A percentile compares a stretch with the other conserved stretches of the same genome.
These are phyloP conservation scores for Epirrita christyi DNA, from an alignment of 2,888 invertebrate genomes.

Conservation along the genomic window DNA sequence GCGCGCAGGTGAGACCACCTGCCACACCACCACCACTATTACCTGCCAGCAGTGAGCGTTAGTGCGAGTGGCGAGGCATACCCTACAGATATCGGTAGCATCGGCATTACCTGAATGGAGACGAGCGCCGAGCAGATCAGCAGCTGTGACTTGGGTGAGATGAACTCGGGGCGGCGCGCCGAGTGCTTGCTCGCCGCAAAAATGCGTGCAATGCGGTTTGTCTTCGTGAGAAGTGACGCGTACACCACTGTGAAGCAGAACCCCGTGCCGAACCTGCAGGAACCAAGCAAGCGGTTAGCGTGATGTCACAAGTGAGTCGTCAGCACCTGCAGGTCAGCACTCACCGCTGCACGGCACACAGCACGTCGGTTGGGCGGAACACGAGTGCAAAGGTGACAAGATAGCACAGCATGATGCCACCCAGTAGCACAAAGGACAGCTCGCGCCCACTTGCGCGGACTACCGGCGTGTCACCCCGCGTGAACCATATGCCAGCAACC, in stretches of 20 bases:
- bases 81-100: background rate
- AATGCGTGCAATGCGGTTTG: constrained; percentile 97
- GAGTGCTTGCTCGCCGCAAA: constrained; percentile 97
- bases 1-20: constrained; percentile 94
- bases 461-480: constrained; percentile 96
- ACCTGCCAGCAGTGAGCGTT: constrained; percentile 72
- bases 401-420: constrained; percentile 95
- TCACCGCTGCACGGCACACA: constrained; percentile 95
- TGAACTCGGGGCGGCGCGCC: constrained; percentile 96
- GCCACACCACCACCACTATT: constrained; percentile 94
- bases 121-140: constrained; percentile 94
- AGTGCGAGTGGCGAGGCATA: background rate
- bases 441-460: constrained; percentile 97
- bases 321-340: background rate
- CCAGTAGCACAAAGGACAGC: constrained; percentile 94
- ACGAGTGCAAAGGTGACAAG: constrained; percentile 96
- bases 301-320: no score
- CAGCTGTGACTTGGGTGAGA: constrained; percentile 95
- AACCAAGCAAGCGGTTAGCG: background rate
- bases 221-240: constrained; percentile 97
- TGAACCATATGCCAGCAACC: constrained; percentile 90
- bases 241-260: constrained; percentile 99
- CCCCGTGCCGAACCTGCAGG: constrained; percentile 91
- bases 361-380: constrained; percentile 92
- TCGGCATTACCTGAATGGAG: constrained; percentile 89